Evolutionary conservation across 1,140 invertebrate species (phyloP).

Genomic region (Drosophila pandora): DNA sequence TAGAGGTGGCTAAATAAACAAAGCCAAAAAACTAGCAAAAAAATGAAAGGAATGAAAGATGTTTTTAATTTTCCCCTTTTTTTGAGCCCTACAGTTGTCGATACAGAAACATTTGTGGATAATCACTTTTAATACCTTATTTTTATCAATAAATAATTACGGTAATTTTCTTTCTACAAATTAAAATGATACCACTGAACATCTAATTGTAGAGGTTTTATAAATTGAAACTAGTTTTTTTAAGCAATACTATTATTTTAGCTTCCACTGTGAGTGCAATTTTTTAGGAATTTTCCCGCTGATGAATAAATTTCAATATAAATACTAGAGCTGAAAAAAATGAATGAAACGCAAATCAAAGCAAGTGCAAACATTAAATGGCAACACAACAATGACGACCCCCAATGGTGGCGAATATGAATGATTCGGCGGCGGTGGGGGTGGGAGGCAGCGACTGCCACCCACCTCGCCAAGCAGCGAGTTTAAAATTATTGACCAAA

Average conservation of each 20-base stretch:
- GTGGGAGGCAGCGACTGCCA: not conserved
- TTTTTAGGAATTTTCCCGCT: constrained; percentile 7
- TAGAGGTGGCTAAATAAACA: constrained; percentile 11
- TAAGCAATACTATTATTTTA: constrained; percentile 10
- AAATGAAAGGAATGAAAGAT: not conserved
- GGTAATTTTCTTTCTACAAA: not conserved
- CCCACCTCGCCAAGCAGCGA: constrained; percentile 15
- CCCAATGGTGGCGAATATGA: constrained; percentile 57
- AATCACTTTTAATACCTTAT: not conserved
- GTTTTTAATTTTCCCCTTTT: not conserved
- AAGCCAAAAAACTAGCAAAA: not conserved
- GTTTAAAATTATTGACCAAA: constrained; percentile 78
- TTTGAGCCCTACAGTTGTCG: not conserved
- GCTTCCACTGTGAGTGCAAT: constrained; percentile 7
- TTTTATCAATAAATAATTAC: constrained; percentile 1
- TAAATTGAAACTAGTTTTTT: not conserved
- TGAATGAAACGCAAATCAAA: constrained; percentile 67
- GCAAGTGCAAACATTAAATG: constrained; percentile 67
- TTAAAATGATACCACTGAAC: too few species aligned
- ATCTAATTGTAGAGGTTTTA: too few species aligned
- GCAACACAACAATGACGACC: constrained; percentile 49
- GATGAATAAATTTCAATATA: constrained; percentile 61
- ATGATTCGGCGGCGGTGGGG: constrained; percentile 30
- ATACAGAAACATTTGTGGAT: too few species aligned
- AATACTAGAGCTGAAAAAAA: constrained; percentile 32